Conservation (phyloP, 2,888 invertebrate species). For the Ectemnius lituratus region DNA sequence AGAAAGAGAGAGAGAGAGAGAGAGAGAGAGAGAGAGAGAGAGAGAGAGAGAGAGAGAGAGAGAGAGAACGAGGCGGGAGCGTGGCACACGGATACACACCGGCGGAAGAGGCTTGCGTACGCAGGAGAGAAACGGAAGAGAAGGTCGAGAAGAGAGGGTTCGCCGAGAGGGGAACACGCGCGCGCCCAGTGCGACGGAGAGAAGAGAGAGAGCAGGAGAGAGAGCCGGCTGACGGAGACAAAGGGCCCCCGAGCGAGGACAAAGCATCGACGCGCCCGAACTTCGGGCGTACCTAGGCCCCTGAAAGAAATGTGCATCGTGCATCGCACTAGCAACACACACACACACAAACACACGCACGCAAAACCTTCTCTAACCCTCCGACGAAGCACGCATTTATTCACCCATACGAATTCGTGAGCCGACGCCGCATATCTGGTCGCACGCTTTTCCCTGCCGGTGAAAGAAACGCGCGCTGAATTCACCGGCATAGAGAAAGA, state of each 20-base stretch:
- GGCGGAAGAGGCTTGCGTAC: too few relatives aligned
- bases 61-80: conserved; percentile 31
- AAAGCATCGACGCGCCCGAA: conserved; percentile 55
- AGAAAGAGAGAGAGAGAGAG: conserved; percentile 13
- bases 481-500: too few relatives aligned
- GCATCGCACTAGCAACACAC: conserved; percentile 21
- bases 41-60: conserved; percentile 20
- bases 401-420: conserved; percentile 2
- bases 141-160: conserved; percentile 20
- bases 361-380: conserved; percentile 1
- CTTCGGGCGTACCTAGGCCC: conserved; percentile 53
- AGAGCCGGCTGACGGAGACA: conserved; percentile 18
- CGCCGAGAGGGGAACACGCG: background rate
- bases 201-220: background rate
- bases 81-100: background rate
- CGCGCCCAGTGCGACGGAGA: background rate
- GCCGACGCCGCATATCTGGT: conserved; percentile 20
- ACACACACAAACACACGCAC: background rate
- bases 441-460: conserved; percentile 39
- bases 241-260: conserved; percentile 46
- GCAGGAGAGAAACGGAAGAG: background rate
- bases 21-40: conserved; percentile 28
- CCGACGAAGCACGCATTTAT: conserved; percentile 1
- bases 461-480: background rate
- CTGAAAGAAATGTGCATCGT: conserved; percentile 39